These are phyloP conservation scores for Panthera tigris DNA, from an alignment of 2,113 vertebrate genomes.

Conservation along the genomic window DNA sequence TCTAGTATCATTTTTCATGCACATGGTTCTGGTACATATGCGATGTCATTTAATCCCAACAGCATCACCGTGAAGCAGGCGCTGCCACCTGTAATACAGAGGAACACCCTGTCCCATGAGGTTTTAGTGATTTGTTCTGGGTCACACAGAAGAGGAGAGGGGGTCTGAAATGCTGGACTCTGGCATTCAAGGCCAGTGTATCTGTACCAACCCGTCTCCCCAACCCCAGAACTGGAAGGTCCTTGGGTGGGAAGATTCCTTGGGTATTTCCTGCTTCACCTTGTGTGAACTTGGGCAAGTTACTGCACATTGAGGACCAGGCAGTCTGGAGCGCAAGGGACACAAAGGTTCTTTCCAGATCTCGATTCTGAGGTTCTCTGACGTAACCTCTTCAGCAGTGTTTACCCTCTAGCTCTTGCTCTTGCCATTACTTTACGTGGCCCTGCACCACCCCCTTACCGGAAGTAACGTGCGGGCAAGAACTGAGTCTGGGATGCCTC, in stretches of 20 bases:
- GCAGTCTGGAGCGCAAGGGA: background rate
- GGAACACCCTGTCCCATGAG: background rate
- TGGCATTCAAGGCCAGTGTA: background rate
- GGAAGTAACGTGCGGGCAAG: background rate
- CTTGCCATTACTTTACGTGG: fast-evolving
- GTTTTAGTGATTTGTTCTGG: no score
- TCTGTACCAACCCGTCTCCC: background rate
- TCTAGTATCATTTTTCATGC: background rate
- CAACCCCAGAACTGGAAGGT: background rate
- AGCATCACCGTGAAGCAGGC: fast-evolving
- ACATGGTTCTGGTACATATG: background rate
- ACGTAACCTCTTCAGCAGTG: fast-evolving
- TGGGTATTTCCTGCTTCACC: background rate
- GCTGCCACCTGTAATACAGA: background rate
- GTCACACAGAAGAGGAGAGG: background rate
- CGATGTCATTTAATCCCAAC: no score
- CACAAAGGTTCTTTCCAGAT: background rate
- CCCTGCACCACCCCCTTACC: fast-evolving
- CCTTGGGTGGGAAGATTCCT: background rate
- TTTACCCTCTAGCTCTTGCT: background rate
- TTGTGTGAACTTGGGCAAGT: background rate
- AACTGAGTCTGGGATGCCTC: background rate
- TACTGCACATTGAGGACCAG: background rate
- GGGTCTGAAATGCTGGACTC: background rate
- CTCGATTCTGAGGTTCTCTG: background rate